Evolutionary conservation across 2,888 invertebrate genomes (phyloP).

Genomic region (Leptodirus hochenwartii): DNA sequence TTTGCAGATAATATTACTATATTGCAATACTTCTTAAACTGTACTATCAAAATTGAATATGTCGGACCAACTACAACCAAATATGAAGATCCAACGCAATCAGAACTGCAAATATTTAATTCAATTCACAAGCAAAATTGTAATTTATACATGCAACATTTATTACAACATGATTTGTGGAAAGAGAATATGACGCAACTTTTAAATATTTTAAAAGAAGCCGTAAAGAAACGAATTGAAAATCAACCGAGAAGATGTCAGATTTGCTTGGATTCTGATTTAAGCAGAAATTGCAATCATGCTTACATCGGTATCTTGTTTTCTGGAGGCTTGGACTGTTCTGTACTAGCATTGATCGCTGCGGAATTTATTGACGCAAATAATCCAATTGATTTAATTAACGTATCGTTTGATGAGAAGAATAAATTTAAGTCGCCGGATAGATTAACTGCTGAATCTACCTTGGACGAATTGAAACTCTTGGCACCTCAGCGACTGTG

Average conservation of each 20-base stretch:
- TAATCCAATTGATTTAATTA: constrained; percentile 75
- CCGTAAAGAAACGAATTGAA: constrained; percentile 38
- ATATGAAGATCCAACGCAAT: constrained; percentile 12
- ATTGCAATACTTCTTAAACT: constrained; percentile 21
- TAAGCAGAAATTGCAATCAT: constrained; percentile 22
- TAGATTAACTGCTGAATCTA: constrained; percentile 55
- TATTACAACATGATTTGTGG: constrained; percentile 20
- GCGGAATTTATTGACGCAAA: constrained; percentile 43
- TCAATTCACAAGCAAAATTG: constrained; percentile 17
- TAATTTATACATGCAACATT: constrained; percentile 23
- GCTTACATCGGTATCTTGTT: constrained; percentile 45
- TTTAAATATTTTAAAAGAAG: constrained; percentile 32
- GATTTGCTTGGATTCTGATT: constrained; percentile 26
- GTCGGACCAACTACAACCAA: no score
- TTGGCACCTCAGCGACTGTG: constrained; percentile 59
- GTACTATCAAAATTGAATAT: constrained; percentile 16
- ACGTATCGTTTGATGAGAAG: constrained; percentile 67
- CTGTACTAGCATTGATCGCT: constrained; percentile 69
- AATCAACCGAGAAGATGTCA: constrained; percentile 44
- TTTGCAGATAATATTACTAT: constrained; percentile 18
- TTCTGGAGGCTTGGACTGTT: constrained; percentile 93
- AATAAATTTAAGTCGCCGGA: constrained; percentile 59
- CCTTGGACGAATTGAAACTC: constrained; percentile 44
- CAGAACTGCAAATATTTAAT: constrained; percentile 13
- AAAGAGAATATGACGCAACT: constrained; percentile 29